Evolutionary conservation across 2,888 invertebrate genomes (phyloP), one percentile per base, ranked within the genome.

Genomic region (Brachypalpus laphriformis): DNA sequence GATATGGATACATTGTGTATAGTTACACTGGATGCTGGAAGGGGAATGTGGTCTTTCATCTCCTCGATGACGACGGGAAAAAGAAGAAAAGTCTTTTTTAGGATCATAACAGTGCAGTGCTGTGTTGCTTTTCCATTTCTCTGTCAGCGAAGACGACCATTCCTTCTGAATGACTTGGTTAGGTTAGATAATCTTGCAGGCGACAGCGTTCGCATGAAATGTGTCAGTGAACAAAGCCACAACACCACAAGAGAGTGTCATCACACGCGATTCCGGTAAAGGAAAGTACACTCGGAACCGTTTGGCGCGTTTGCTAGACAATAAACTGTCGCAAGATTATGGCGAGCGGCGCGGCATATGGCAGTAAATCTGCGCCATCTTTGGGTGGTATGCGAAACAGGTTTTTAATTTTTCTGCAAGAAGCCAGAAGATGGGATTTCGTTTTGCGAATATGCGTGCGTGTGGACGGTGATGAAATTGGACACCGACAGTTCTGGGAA

Each of bases 231-330:
- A 65, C 34, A 54, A 57, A 76, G 61, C 51, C 47, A 49, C 18
- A 34, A 47, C 37, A 59, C 59, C 56, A 56, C 42, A 18, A 9
- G 22, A 59, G 70, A 76, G 82, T 76, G 71, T 76, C 71, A 71
- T 65, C 76, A 51, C 56, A 82, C 18, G 47, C 37, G 51, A 70
- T 57, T 76, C 76, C 70, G 57, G 70, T 47, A 70, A 76, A 75
- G 68, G 75, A 75, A 82, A 82, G 81, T 82, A 81, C 75, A 75
- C 51, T 54, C 14, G 22, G 37, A 71, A 78, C 63, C 34, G 75
- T 75, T 81, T 68, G 61, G 25, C 31, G 59, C 22, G 28, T 31
- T 68, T 16, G 28, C 68, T 76, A 70, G 63, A 82, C 70, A 76
- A 70, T 76, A 71, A 82, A 71, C 42, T 76, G 76, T 61, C 70